Evolutionary conservation across 2,888 invertebrate genomes (phyloP).

Genomic region (Lasioglossum marginatum): DNA sequence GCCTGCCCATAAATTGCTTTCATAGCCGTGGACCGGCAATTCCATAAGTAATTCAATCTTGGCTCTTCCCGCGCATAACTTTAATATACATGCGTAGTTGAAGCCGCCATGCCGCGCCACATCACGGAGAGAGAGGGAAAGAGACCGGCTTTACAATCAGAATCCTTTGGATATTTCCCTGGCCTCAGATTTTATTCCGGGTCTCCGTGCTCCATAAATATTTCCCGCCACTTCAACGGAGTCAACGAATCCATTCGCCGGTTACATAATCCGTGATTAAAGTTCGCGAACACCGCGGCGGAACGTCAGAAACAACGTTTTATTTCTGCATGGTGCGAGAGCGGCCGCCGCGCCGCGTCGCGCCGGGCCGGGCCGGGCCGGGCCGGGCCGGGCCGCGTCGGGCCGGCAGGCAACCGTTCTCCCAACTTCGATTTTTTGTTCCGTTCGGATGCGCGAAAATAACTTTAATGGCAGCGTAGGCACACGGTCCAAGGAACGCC

Average conservation of each 20-base stretch:
- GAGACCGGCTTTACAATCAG: slow-evolving; percentile 26
- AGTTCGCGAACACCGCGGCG: neutral
- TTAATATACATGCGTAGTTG: slow-evolving; percentile 45
- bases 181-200: slow-evolving; percentile 13
- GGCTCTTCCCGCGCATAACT: slow-evolving; percentile 72
- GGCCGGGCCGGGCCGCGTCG: neutral
- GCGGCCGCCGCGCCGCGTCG: neutral
- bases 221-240: neutral
- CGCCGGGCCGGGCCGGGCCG: neutral
- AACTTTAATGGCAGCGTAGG: slow-evolving; percentile 37
- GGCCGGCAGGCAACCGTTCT: neutral
- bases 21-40: slow-evolving; percentile 68
- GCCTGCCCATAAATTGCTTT: slow-evolving; percentile 73
- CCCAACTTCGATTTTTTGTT: slow-evolving; percentile 37
- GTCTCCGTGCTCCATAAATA: slow-evolving; percentile 43
- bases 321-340: slow-evolving; percentile 25
- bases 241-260: slow-evolving; percentile 32
- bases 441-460: slow-evolving; percentile 30
- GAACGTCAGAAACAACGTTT: slow-evolving; percentile 39
- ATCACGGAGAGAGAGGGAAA: neutral
- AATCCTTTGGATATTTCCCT: slow-evolving; percentile 15
- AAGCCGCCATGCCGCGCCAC: neutral
- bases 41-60: slow-evolving; percentile 78
- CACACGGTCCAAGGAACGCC: slow-evolving; percentile 12
- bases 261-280: slow-evolving; percentile 54